Evolutionary conservation across 2,888 invertebrate genomes (phyloP), one percentile per base, ranked within the genome.

Genomic region (Thysanoteuthis rhombus): DNA sequence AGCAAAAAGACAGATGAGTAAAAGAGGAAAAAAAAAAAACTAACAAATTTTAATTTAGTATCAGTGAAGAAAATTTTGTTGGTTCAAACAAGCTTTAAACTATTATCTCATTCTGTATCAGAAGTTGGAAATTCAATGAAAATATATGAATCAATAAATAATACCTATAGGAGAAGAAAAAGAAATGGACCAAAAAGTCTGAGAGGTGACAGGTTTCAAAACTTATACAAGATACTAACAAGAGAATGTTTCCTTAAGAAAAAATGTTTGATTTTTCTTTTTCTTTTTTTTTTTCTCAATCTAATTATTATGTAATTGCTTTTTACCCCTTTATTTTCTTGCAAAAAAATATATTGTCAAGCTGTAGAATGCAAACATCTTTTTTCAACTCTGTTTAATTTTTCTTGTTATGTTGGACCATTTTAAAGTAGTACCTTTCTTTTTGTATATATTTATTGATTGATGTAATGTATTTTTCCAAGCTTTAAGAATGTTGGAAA

Each of bases 401-500:
- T 75, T 75, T 75, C 75, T 16, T 52, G 52, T 75, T 36, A 75
- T 75, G 75, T 75, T 75, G 75, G 75, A 75, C 75, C 75, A 75
- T 75, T n/a, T n/a, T 75, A n/a, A 36, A 75, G n/a, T 75, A 75
- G 75, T 75, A 36, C 8, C n/a, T 75, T 75, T 75, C 75, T 75
- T n/a, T 75, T 19, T n/a, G n/a, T n/a, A 75, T 75, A 36, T 75
- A 75, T 75, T 75, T n/a, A 75, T 75, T 75, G 75, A 75, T 75
- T 75, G 75, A 75, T 75, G n/a, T n/a, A 75, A 75, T 75, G 75
- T 75, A 75, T 75, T 75, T 52, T 75, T 75, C n/a, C n/a, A 75
- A 75, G 75, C 75, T 75, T 75, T n/a, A 36, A 75, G 75, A 75
- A 75, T 75, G 75, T 75, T 75, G 75, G 36, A n/a, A 75, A 36